Base-by-base conservation (phyloP, 1,140 invertebrate genomes). In the Lepidurus couesii region DNA sequence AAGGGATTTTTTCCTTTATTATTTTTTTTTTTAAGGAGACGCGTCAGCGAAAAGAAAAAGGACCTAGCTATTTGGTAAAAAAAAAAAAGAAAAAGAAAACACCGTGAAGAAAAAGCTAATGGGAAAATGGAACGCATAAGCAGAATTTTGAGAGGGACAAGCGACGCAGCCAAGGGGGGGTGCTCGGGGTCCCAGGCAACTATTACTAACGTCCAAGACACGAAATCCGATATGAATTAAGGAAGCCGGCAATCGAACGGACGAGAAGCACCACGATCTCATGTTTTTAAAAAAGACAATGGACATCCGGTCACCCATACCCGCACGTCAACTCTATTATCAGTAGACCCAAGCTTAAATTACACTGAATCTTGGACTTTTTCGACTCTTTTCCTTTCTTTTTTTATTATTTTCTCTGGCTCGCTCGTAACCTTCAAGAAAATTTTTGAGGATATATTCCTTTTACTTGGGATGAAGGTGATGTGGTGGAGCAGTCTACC, bases 281-380 rank as follows among this genome's bases (percentile, higher is more conserved):
- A 65, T 65, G 53, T 65, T 65, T 65, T 65, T 65, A 13, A 21
- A 65, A 65, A 65, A 65, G 53, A 65, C 53, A 65, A 65, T 65
- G 53, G 53, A 65, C 53, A 65, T 65, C 53, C 53, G 53, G 53
- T 65, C 53, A 65, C 53, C 53, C 53, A 65, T 65, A 65, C 53
- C 53, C 53, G 53, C 53, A 65, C 53, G 53, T 65, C 53, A 65
- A 65, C 4, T 65, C 53, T 65, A 16, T 65, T 65, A 65, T 16
- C 53, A 65, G 53, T 65, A 13, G 53, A 65, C 53, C 53, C 53
- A 65, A 65, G 53, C 53, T 65, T 65, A 65, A 65, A 65, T 65
- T 65, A 65, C 53, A 65, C 53, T 1, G 53, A 65, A 65, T 65
- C 53, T 65, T 65, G 53, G 21, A 65, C 16, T n/a, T 65, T n/a